Evolutionary conservation across 92 coral and sea anemone genomes (phyloP), one percentile per base, ranked within the genome.

Genomic region (Heliopora coerulea): DNA sequence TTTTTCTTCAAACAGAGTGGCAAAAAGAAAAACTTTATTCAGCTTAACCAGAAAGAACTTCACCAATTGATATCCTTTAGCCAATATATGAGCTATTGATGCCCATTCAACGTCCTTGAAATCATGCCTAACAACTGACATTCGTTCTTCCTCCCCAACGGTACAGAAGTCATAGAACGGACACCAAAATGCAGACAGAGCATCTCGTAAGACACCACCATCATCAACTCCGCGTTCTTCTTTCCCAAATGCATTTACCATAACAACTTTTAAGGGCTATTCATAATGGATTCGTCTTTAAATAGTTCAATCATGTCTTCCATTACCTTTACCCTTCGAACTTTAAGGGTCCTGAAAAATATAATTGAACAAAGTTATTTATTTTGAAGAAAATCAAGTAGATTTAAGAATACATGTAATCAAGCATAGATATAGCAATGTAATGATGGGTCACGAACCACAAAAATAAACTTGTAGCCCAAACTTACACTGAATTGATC

Each of bases 171-270:
- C 79, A 30, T 73, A 73, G n/a, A 73, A 57, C 30, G 73, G 42
- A 49, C 49, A 61, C 91, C 86, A 87, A 56, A 87, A 87, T 49
- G 88, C 88, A 20, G 88, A 83, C 2, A 80, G 67, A n/a, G 85
- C 91, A 70, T 87, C 88, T 35, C 85, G 66, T 28, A 80, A 75
- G 23, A 83, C 88, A n/a, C 91, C 89, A 50, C 52, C 62, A 46
- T 19, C 73, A 80, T 84, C 85, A 26, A 62, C 69, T 18, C 69
- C 42, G 85, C 42, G 11, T 11, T 37, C 42, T 37, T 37, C 42
- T 37, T 37, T 37, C 42, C 42, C 42, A 11, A 37, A 37, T 11
- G 42, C 42, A 37, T 37, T 37, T 37, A 37, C 42, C 42, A 37
- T 37, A 37, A 37, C 42, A 37, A 37, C 42, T 37, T 37, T 37